Conservation (phyloP, 2,888 invertebrate species). For the Antitype chi region DNA sequence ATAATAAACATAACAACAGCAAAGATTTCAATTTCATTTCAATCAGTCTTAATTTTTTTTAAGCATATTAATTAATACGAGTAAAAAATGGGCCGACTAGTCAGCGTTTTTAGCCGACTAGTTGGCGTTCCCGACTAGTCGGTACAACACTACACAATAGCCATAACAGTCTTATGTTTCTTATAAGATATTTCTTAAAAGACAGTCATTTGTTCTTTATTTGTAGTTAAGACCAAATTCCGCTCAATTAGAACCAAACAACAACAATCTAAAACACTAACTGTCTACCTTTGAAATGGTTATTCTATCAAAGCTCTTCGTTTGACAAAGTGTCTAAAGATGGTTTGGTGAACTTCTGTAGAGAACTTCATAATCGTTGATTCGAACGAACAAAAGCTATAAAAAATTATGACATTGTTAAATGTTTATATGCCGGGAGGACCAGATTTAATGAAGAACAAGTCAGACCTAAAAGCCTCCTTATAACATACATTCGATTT, state of each 20-base stretch:
- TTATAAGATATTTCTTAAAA: neutral
- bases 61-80: too few relatives aligned
- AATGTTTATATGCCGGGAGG: neutral
- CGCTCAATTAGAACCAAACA: neutral
- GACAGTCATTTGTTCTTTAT: slow-evolving; percentile 6
- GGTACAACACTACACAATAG: too few relatives aligned
- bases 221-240: neutral
- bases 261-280: neutral
- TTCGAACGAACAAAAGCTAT: neutral
- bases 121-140: too few relatives aligned
- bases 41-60: too few relatives aligned
- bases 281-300: neutral
- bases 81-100: too few relatives aligned
- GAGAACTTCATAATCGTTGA: neutral
- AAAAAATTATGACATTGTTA: neutral
- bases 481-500: neutral
- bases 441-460: neutral
- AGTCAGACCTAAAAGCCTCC: neutral
- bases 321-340: neutral
- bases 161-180: neutral
- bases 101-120: too few relatives aligned
- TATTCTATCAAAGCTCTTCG: neutral
- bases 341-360: neutral
- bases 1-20: too few relatives aligned
- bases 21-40: too few relatives aligned